Conservation (phyloP, 2,797 vertebrate species). For the Cyprinella venusta region DNA sequence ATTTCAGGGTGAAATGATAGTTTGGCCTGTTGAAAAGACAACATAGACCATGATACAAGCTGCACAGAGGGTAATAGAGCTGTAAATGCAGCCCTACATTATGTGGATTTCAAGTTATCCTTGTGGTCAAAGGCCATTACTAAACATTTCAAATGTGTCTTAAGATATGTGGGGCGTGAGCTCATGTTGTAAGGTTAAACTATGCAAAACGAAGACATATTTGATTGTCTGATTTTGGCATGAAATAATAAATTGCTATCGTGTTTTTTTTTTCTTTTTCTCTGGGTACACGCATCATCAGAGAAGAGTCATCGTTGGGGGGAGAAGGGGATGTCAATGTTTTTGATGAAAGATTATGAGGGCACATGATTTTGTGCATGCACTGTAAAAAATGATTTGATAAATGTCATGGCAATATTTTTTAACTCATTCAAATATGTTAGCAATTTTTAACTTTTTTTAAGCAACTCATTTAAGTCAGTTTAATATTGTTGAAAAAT, state of each 20-base stretch:
- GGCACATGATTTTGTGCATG: not conserved
- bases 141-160: conserved; percentile 40
- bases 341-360: not conserved
- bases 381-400: not conserved
- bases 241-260: not conserved
- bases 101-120: conserved; percentile 29
- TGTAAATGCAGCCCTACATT: conserved; percentile 61
- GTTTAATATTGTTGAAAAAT: not conserved
- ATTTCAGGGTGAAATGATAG: conserved; percentile 59
- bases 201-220: conserved; percentile 15
- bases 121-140: conserved; percentile 33
- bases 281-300: not conserved
- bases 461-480: not conserved
- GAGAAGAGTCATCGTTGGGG: not conserved
- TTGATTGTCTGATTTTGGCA: not conserved
- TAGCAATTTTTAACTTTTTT: not conserved
- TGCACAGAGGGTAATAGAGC: conserved; percentile 60
- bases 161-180: conserved; percentile 23
- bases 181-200: not conserved
- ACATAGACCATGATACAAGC: conserved; percentile 52
- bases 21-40: conserved; percentile 44
- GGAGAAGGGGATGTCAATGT: not conserved
- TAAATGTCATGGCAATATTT: not conserved
- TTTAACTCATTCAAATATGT: not conserved
- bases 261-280: not conserved